Evolutionary conservation across 2,888 invertebrate species (phyloP), one percentile per base, ranked within the genome.

Genomic region (Lissocephala sabroskyi): DNA sequence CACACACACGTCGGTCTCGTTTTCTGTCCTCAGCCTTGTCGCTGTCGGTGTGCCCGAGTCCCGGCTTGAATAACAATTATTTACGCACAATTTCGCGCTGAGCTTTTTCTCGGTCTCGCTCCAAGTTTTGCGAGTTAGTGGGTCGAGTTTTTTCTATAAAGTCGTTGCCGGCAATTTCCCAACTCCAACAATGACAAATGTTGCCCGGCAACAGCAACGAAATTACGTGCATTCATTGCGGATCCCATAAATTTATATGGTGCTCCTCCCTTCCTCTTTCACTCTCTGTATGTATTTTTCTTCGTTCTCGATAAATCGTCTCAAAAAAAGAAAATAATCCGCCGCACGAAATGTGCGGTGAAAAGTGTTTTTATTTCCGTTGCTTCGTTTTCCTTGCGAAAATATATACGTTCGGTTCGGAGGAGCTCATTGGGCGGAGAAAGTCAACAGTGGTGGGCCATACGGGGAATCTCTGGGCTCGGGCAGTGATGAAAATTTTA

Each of bases 1-100:
- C n/a, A n/a, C n/a, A n/a, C n/a, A n/a, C n/a, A n/a, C n/a, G n/a
- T n/a, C 7, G 23, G 23, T 7, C 7, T 23, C 7, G 23, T 23
- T 23, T 23, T 23, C 4, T 3, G 23, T 7, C 23, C 7, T 5
- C 7, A 23, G 23, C 4, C 7, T 23, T 3, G 23, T 23, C 23
- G 23, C n/a, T n/a, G 23, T 3, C 7, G 23, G 23, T 23, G 3
- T 3, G 4, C 23, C 7, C 23, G 23, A 7, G 23, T 23, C 23
- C 23, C 7, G 3, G 4, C 23, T 7, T 23, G 58, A 73, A 73
- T 67, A 48, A 53, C 48, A 59, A 77, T 71, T 74, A 70, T 58
- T 71, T 60, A 70, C 78, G 71, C 65, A 39, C 78, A 60, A 71
- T 71, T 77, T 71, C 71, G 53, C 54, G 56, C 54, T 54, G 56